Base-by-base conservation (phyloP, 2,888 invertebrate species). In the Drosophila prostipennis region DNA sequence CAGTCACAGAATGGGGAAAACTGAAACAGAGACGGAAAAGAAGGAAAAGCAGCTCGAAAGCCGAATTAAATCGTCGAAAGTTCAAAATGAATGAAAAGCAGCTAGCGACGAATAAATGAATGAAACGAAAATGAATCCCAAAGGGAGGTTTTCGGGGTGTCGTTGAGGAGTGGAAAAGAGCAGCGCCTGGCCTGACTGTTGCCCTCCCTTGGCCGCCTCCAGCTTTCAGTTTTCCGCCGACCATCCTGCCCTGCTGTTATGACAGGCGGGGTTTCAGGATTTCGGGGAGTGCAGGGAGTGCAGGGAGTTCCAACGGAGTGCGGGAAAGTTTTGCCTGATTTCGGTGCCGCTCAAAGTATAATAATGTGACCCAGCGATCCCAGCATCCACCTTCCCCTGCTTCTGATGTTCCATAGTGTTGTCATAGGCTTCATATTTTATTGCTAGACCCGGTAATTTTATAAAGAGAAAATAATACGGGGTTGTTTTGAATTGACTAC, bases 51-150 rank as follows among this genome's bases (percentile, higher is more conserved):
- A 55, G 56, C 56, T 42, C 82, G 74, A 85, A 80, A 79, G 82
- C 73, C 74, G 84, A 88, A 83, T 86, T 88, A 83, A 88, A 80
- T 86, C 80, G 80, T 56, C 72, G 67, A 71, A 73, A 76, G 74
- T 72, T 78, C 76, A 69, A 86, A 88, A 86, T 86, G 74, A 83
- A 83, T 83, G 80, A 71, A 78, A 63, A 58, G 76, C 71, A 78
- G 67, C 61, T 34, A 55, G 69, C 63, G 63, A 61, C 51, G 86
- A 87, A 82, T 87, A 87, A 86, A 86, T 86, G 88, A 83, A 83
- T 78, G 88, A 72, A 83, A 87, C 78, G 86, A 80, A 77, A 78
- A 78, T 71, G 87, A 81, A 80, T 80, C 65, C 79, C 76, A 71
- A 34, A 55, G 51, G 67, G 49, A 43, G 36, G 53, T n/a, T 42